Evolutionary conservation across 2,113 vertebrate species (phyloP).

Genomic region (Plecturocebus donacophilus): DNA sequence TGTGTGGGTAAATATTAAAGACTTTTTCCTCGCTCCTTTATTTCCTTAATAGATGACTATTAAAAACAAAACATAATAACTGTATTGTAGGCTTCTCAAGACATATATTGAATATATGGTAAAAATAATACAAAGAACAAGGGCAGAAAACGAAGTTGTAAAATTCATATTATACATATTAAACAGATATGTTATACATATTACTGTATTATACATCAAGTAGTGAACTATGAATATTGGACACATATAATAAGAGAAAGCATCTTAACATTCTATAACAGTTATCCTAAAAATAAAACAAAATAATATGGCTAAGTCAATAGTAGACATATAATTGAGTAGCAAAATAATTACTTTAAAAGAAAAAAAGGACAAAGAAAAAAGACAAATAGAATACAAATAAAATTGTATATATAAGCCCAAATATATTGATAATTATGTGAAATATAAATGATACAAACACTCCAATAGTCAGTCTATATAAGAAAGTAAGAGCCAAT

Average conservation of each 20-base stretch:
- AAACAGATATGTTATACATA: not conserved
- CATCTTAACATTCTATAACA: not conserved
- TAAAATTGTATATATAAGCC: not conserved
- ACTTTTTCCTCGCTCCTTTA: not conserved
- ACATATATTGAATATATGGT: not conserved
- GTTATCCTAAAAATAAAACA: not conserved
- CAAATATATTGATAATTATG: not conserved
- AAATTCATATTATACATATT: not conserved
- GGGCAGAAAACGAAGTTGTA: not conserved
- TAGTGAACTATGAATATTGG: not conserved
- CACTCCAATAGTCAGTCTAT: not conserved
- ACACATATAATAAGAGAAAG: not conserved
- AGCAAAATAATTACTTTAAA: not conserved
- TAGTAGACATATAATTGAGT: not conserved
- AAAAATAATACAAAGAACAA: not conserved
- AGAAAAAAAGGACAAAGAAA: not conserved
- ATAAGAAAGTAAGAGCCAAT: not conserved
- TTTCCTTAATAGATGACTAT: not conserved
- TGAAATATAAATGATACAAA: not conserved
- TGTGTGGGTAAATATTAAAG: not conserved
- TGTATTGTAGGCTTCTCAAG: not conserved
- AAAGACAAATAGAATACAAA: not conserved
- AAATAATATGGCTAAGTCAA: not conserved
- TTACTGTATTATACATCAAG: not conserved
- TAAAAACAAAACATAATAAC: not conserved